Evolutionary conservation across 2,113 vertebrate genomes (phyloP).

Genomic region (Hippocampus zosterae): DNA sequence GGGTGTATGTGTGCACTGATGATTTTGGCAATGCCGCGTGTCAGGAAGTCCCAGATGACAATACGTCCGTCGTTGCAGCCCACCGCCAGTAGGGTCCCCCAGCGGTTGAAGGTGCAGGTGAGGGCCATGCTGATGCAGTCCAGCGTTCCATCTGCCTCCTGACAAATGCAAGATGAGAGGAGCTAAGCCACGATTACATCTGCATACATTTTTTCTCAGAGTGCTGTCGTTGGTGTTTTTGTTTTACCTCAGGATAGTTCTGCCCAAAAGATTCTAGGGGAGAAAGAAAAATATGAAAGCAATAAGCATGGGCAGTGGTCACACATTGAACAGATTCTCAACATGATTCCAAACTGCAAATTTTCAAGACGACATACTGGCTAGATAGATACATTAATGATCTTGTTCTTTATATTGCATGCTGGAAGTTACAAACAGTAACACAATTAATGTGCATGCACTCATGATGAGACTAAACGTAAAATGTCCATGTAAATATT

Average conservation of each 20-base stretch:
- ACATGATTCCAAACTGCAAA: not conserved
- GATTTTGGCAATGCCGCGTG: conserved; percentile 95
- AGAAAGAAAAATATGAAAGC: not conserved
- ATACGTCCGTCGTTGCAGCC: conserved; percentile 97
- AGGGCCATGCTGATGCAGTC: conserved; percentile 98
- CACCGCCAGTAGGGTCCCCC: conserved; percentile 94
- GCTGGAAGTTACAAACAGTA: too few relatives aligned
- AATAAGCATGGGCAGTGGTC: not conserved
- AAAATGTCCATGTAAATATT: too few relatives aligned
- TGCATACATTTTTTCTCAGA: too few relatives aligned
- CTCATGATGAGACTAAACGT: too few relatives aligned
- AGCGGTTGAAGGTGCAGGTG: conserved; percentile 98
- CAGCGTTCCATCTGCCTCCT: conserved; percentile 96
- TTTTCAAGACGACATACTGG: not conserved
- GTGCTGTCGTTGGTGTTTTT: not conserved
- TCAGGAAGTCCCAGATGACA: conserved; percentile 98
- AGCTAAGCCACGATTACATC: not conserved
- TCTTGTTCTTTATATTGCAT: too few relatives aligned
- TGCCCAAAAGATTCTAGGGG: conserved; percentile 91
- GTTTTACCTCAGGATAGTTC: conserved; percentile 95
- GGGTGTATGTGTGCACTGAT: conserved; percentile 98
- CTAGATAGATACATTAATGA: too few relatives aligned
- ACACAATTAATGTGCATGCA: too few relatives aligned
- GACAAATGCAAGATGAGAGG: conserved; percentile 2
- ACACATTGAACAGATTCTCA: not conserved